These are phyloP conservation scores for Atopsyche davidsoni DNA, from an alignment of 1,140 invertebrate genomes.

Conservation along the genomic window DNA sequence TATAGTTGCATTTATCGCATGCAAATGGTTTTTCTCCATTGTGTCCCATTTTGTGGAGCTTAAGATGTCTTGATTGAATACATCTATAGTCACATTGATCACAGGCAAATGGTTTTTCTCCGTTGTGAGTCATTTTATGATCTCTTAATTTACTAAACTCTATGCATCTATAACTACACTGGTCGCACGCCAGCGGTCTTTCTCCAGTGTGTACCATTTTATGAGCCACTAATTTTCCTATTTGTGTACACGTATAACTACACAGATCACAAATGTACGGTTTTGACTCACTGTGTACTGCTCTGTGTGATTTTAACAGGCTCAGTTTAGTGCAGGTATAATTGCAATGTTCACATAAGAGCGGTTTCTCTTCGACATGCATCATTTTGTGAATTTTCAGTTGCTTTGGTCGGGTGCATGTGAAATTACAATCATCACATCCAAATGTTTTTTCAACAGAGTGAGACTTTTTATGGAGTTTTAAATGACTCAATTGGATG, in stretches of 20 bases:
- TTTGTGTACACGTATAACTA: background rate
- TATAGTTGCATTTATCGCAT: background rate
- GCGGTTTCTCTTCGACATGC: too few relatives aligned
- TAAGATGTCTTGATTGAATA: background rate
- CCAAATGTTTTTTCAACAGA: too few relatives aligned
- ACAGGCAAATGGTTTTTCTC: background rate
- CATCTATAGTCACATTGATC: background rate
- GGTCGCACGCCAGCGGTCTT: background rate
- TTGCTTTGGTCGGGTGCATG: too few relatives aligned
- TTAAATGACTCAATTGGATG: too few relatives aligned
- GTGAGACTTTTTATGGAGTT: too few relatives aligned
- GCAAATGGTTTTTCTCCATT: background rate
- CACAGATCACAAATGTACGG: background rate
- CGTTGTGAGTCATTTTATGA: background rate
- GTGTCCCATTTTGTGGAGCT: background rate
- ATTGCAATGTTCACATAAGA: too few relatives aligned
- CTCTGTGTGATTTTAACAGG: background rate
- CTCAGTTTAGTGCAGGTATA: too few relatives aligned
- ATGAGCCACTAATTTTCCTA: background rate
- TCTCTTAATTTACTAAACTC: background rate
- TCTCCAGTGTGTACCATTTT: background rate
- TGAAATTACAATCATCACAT: too few relatives aligned
- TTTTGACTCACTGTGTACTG: background rate
- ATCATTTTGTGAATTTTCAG: too few relatives aligned
- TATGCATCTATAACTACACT: background rate